Evolutionary conservation across 1,140 invertebrate genomes (phyloP).

Genomic region (Aradophagus sp.): DNA sequence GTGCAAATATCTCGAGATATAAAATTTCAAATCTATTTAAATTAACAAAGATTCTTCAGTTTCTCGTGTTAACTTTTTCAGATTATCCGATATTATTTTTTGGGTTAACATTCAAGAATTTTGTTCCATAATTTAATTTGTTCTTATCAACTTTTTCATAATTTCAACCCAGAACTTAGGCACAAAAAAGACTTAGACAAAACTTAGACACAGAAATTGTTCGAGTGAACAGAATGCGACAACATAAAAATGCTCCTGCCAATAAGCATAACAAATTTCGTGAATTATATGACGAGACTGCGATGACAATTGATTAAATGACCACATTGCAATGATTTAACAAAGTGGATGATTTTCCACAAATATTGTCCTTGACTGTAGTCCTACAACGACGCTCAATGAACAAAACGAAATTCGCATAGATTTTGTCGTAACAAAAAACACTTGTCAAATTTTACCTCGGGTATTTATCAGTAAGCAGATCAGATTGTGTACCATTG

Average conservation of each 20-base stretch:
- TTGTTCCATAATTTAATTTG: no score
- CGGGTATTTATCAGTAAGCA: slow-evolving; percentile 2
- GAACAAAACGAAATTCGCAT: slow-evolving; percentile 11
- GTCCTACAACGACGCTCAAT: slow-evolving; percentile 34
- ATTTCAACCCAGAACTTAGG: no score
- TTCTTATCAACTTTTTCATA: no score
- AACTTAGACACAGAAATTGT: no score
- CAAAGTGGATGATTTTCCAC: slow-evolving; percentile 6
- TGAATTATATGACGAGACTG: slow-evolving; percentile 52
- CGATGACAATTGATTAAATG: slow-evolving; percentile 58
- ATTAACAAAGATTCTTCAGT: no score
- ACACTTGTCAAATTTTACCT: slow-evolving; percentile 12
- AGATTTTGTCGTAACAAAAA: slow-evolving; percentile 14
- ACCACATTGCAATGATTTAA: slow-evolving; percentile 39
- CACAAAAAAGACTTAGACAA: no score
- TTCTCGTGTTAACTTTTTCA: no score
- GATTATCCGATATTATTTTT: no score
- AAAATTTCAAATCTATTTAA: no score
- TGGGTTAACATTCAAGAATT: no score
- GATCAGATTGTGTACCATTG: no score
- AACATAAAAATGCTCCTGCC: slow-evolving; percentile 54
- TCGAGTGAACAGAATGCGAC: slow-evolving; percentile 9
- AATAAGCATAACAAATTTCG: slow-evolving; percentile 38
- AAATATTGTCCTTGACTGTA: slow-evolving; percentile 19
- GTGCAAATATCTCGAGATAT: no score